These are phyloP conservation scores for Geotrupes spiniger DNA, from an alignment of 2,888 invertebrate genomes.

Conservation along the genomic window DNA sequence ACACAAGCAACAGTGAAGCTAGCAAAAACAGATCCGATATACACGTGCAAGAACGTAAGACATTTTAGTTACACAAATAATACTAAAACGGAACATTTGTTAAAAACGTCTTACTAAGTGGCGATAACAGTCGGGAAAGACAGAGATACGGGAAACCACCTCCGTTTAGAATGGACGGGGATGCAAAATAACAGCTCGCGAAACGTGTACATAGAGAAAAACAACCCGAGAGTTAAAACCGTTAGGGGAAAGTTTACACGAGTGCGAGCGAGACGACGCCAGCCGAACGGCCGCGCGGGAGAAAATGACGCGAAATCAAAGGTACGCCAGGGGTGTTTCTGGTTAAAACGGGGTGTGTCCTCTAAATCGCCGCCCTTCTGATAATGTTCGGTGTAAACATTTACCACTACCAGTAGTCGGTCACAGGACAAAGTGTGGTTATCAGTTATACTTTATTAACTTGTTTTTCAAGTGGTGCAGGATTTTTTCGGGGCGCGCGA, in stretches of 20 bases:
- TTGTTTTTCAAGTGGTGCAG: slow-evolving; percentile 24
- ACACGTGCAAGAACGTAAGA: not conserved
- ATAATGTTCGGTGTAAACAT: slow-evolving; percentile 38
- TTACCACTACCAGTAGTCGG: slow-evolving; percentile 37
- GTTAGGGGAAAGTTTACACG: slow-evolving; percentile 26
- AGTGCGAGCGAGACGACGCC: not conserved
- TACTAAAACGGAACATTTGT: slow-evolving; percentile 25
- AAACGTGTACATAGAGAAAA: slow-evolving; percentile 28
- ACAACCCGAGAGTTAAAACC: slow-evolving; percentile 26
- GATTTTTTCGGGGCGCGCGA: no score
- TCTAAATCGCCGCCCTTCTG: slow-evolving; percentile 45
- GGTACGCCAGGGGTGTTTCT: slow-evolving; percentile 45
- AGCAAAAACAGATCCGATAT: no score
- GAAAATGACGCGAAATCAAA: slow-evolving; percentile 21
- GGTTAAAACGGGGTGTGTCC: slow-evolving; percentile 46
- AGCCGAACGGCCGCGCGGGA: slow-evolving; percentile 3
- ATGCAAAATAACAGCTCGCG: slow-evolving; percentile 28
- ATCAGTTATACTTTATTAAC: slow-evolving; percentile 33
- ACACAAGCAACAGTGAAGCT: no score
- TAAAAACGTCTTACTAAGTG: slow-evolving; percentile 21
- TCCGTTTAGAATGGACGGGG: slow-evolving; percentile 9
- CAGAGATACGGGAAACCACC: slow-evolving; percentile 6
- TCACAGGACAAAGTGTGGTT: slow-evolving; percentile 36
- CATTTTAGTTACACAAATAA: slow-evolving; percentile 19
- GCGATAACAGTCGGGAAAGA: slow-evolving; percentile 16